Evolutionary conservation across 2,888 invertebrate genomes (phyloP).

Genomic region (Lingula anatina): DNA sequence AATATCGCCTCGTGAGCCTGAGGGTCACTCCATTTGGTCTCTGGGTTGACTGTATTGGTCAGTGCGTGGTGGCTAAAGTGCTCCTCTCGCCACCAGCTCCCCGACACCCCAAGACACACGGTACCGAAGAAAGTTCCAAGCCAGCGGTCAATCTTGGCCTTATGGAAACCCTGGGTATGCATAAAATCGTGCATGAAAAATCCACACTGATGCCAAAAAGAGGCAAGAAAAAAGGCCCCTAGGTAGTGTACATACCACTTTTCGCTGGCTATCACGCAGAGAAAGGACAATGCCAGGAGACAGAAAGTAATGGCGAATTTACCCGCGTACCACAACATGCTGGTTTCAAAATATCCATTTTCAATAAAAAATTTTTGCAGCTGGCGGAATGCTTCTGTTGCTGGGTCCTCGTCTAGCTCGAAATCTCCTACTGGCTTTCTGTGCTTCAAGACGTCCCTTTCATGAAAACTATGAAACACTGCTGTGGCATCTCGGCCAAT

Average conservation of each 20-base stretch:
- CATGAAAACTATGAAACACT: conserved; percentile 9
- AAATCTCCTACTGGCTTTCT: conserved; percentile 8
- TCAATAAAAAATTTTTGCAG: conserved; percentile 6
- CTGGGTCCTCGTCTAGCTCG: conserved; percentile 1
- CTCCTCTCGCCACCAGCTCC: conserved; percentile 10
- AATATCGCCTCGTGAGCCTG: conserved; percentile 10
- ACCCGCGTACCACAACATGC: conserved; percentile 7
- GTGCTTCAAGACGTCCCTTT: conserved; percentile 9
- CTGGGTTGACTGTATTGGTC: conserved; percentile 8
- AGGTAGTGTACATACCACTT: neutral
- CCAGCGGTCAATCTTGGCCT: conserved; percentile 4
- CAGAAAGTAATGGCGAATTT: conserved; percentile 6
- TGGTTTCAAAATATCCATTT: conserved; percentile 8
- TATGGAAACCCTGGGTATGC: conserved; percentile 8
- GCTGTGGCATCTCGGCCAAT: conserved; percentile 10
- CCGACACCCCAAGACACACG: conserved; percentile 7
- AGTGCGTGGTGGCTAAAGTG: conserved; percentile 11
- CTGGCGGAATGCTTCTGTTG: conserved; percentile 3
- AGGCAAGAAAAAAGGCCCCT: conserved; percentile 5
- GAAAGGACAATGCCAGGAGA: neutral
- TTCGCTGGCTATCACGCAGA: neutral
- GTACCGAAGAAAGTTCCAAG: conserved; percentile 8
- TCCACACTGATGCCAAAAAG: conserved; percentile 13
- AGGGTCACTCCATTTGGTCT: conserved; percentile 5
- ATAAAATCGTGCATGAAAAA: conserved; percentile 13